These are phyloP conservation scores for Panagrolaimus sp. DNA, from an alignment of 1,140 invertebrate genomes.

Conservation along the genomic window DNA sequence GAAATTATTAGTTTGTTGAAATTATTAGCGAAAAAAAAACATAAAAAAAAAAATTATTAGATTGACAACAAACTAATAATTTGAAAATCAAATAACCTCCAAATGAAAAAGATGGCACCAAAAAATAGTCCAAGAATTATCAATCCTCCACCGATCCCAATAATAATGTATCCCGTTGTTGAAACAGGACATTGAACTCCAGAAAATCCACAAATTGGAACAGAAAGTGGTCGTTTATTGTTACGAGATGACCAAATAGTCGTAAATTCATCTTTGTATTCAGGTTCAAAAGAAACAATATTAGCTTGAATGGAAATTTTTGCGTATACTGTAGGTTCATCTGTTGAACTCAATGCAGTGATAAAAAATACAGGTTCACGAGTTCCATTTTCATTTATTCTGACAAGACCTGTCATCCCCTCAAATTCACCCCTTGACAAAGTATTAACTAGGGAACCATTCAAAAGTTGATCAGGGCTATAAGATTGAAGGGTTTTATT, in stretches of 20 bases:
- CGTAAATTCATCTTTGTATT: constrained; percentile 28
- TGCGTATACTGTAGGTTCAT: constrained; percentile 23
- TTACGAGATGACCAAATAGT: constrained; percentile 32
- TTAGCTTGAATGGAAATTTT: constrained; percentile 26
- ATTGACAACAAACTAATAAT: background rate
- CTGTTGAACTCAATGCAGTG: constrained; percentile 18
- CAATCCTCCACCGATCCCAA: constrained; percentile 22
- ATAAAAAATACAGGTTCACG: constrained; percentile 35
- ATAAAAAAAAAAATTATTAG: background rate
- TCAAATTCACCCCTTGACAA: constrained; percentile 17
- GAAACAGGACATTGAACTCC: constrained; percentile 34
- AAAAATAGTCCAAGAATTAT: background rate
- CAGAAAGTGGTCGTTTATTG: constrained; percentile 26
- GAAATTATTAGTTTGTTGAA: too few relatives aligned
- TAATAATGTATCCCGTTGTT: constrained; percentile 28
- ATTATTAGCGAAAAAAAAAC: too few relatives aligned
- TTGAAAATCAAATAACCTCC: background rate
- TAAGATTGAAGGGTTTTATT: constrained; percentile 26
- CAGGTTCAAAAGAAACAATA: constrained; percentile 28
- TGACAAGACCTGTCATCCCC: constrained; percentile 35
- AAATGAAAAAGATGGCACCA: background rate
- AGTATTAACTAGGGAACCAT: constrained; percentile 20
- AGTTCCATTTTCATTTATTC: constrained; percentile 34
- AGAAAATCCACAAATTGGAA: constrained; percentile 37
- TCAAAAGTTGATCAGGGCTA: constrained; percentile 7